Conservation (phyloP, 2,113 vertebrate genomes). For the Ondatra zibethicus region DNA sequence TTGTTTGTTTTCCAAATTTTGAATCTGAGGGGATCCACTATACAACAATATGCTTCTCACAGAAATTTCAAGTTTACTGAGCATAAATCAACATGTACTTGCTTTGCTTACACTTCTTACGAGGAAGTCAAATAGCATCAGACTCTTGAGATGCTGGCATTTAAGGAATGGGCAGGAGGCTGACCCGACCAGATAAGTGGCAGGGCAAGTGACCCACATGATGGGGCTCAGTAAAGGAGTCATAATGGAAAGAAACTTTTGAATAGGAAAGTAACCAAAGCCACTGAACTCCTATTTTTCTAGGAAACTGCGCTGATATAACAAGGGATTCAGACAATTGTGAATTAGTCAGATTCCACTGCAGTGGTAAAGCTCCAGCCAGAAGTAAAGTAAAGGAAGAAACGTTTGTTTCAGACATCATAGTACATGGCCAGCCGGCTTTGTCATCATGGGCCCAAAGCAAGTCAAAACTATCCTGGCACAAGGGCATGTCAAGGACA, state of each 20-base stretch:
- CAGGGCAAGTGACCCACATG: no score
- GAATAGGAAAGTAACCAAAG: not conserved
- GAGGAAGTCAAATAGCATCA: not conserved
- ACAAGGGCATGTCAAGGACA: not conserved
- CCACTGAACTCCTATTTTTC: not conserved
- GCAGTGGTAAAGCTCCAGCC: not conserved
- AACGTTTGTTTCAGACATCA: not conserved
- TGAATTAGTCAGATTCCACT: no score
- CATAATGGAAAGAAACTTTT: not conserved
- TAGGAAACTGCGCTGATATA: not conserved
- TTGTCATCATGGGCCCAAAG: not conserved
- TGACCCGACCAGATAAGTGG: not conserved
- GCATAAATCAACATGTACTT: not conserved
- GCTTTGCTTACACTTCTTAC: not conserved
- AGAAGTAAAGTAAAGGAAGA: no score
- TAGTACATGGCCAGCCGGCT: not conserved
- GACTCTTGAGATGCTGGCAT: no score
- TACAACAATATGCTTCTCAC: not conserved
- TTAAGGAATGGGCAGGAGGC: rapidly evolving
- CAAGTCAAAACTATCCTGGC: not conserved
- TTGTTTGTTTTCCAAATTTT: not conserved
- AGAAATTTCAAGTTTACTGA: not conserved
- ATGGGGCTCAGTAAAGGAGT: not conserved
- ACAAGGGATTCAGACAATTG: not conserved
- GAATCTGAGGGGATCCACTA: not conserved